A percentile compares a stretch with the other conserved stretches of the same genome.
phyloP scores from a whole-genome alignment of 1,140 invertebrate species.

The Bombus superbus region DNA sequence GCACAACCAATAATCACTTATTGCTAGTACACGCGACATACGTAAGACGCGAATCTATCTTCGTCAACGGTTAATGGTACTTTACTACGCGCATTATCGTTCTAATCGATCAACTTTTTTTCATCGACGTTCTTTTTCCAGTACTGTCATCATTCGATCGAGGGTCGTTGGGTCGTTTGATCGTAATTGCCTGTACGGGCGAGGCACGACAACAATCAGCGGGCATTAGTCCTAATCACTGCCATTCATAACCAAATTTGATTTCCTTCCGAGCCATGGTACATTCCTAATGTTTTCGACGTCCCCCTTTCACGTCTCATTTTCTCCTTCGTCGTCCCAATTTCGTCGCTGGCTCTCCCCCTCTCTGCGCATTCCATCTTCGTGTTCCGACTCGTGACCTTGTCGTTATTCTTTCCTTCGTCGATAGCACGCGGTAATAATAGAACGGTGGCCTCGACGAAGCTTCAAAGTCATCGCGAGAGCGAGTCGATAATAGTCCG shows the following conservation, averaged over 20 bases:
- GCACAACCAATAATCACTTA: background rate
- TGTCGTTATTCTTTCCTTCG: slow-evolving; percentile 30
- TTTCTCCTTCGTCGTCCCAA: slow-evolving; percentile 28
- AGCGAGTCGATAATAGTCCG: slow-evolving; percentile 1
- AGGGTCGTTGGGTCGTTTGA: slow-evolving; percentile 18
- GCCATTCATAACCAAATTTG: slow-evolving; percentile 73
- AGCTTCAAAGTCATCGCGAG: slow-evolving; percentile 24
- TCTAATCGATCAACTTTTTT: background rate
- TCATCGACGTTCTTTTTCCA: background rate
- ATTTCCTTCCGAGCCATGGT: slow-evolving; percentile 57
- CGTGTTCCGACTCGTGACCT: slow-evolving; percentile 1
- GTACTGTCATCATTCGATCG: slow-evolving; percentile 8
- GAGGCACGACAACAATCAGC: slow-evolving; percentile 58
- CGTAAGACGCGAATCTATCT: background rate
- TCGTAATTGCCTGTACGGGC: slow-evolving; percentile 56
- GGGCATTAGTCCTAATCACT: slow-evolving; percentile 68
- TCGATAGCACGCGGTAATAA: slow-evolving; percentile 5
- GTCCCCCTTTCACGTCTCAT: slow-evolving; percentile 46
- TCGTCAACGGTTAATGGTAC: background rate
- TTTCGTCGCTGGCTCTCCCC: background rate
- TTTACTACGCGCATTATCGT: background rate
- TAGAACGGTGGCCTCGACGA: slow-evolving; percentile 9
- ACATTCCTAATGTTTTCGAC: slow-evolving; percentile 65
- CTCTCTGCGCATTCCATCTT: background rate
- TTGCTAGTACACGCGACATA: background rate